These are phyloP conservation scores for Corythornis vintsioides DNA, from an alignment of 2,113 vertebrate genomes.

Conservation along the genomic window DNA sequence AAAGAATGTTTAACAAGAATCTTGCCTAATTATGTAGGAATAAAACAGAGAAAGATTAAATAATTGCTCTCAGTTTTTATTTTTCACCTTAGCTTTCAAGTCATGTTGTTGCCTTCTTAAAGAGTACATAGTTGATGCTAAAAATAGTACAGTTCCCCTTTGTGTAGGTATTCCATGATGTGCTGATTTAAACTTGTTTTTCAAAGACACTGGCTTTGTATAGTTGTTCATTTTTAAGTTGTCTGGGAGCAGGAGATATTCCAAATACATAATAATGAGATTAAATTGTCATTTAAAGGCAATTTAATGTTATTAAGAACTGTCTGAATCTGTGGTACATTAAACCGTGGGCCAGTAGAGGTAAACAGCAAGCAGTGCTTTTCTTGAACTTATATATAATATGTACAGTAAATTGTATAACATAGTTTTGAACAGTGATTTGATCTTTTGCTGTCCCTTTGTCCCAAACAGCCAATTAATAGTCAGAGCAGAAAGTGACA, in stretches of 20 bases:
- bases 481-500: neutral
- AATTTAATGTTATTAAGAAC: neutral
- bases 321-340: neutral
- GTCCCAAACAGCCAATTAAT: neutral
- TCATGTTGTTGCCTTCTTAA: neutral
- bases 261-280: neutral
- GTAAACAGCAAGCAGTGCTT: neutral
- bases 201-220: neutral
- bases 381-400: neutral
- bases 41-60: neutral
- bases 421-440: neutral
- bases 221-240: neutral
- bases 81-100: neutral
- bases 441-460: neutral
- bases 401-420: neutral
- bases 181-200: neutral
- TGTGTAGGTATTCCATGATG: neutral
- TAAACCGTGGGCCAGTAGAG: neutral
- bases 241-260: neutral
- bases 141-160: neutral
- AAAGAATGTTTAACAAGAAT: neutral
- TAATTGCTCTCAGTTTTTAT: neutral
- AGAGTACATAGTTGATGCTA: neutral
- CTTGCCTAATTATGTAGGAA: neutral
- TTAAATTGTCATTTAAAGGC: neutral